Conservation (phyloP, 2,888 invertebrate genomes). For the Cactoblastis cactorum region DNA sequence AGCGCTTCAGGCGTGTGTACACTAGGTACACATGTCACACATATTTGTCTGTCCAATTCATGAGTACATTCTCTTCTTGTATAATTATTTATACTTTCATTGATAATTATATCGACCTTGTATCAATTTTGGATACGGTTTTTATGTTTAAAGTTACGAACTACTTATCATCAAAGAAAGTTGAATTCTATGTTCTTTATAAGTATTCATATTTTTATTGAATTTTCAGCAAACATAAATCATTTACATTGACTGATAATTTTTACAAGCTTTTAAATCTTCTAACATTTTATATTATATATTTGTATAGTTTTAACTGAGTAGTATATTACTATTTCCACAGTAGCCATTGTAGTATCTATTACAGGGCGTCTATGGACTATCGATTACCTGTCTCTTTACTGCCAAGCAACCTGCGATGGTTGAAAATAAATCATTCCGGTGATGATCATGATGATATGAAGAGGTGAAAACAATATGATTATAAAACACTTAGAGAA, state of each 20-base stretch:
- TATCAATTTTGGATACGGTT: no score
- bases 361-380: slow-evolving; percentile 67
- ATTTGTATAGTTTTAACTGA: slow-evolving; percentile 2
- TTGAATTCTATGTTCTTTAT: no score
- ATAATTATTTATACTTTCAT: not conserved
- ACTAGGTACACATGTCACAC: not conserved
- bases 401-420: slow-evolving; percentile 62
- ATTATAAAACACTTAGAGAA: slow-evolving; percentile 46
- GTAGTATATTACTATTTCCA: slow-evolving; percentile 16
- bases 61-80: not conserved
- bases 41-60: not conserved
- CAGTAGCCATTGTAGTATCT: slow-evolving; percentile 44
- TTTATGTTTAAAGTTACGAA: no score
- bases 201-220: no score
- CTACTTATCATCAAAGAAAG: no score
- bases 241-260: no score
- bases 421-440: slow-evolving; percentile 54
- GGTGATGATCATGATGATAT: slow-evolving; percentile 27
- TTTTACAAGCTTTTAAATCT: no score
- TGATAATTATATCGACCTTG: not conserved
- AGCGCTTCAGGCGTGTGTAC: not conserved
- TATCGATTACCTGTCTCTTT: slow-evolving; percentile 68
- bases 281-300: not conserved
- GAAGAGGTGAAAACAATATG: slow-evolving; percentile 54
- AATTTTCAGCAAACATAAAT: no score